Conservation (phyloP, 2,888 invertebrate species). For the Endotricha flammealis region DNA sequence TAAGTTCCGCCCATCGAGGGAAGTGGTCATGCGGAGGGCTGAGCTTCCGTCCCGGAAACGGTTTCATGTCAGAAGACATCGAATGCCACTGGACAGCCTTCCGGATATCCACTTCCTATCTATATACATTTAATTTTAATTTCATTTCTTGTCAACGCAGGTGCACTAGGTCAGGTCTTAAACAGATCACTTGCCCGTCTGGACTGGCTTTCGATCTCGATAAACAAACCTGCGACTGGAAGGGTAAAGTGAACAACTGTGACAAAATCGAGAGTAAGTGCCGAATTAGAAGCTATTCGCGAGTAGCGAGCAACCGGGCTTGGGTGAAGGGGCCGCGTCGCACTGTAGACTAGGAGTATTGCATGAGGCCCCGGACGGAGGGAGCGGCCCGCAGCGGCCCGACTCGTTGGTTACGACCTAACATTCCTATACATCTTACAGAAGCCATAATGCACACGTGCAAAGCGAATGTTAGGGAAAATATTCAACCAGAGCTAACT, state of each 20-base stretch:
- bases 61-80: slow-evolving; percentile 33
- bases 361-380: slow-evolving; percentile 69
- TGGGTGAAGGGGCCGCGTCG: slow-evolving; percentile 75
- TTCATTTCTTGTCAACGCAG: slow-evolving; percentile 81
- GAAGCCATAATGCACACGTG: background rate
- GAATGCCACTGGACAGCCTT: slow-evolving; percentile 46
- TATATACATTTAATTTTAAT: slow-evolving; percentile 56
- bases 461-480: background rate
- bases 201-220: slow-evolving; percentile 98
- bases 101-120: slow-evolving; percentile 64
- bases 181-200: slow-evolving; percentile 97
- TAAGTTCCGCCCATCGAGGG: slow-evolving; percentile 81
- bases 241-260: slow-evolving; percentile 98
- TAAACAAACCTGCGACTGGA: slow-evolving; percentile 99
- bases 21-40: slow-evolving; percentile 69
- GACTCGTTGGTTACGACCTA: slow-evolving; percentile 50
- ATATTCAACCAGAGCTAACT: too few relatives aligned
- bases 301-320: slow-evolving; percentile 71
- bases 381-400: slow-evolving; percentile 44
- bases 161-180: slow-evolving; percentile 97
- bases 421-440: slow-evolving; percentile 35
- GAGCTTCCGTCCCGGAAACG: slow-evolving; percentile 44
- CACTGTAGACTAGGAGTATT: slow-evolving; percentile 71
- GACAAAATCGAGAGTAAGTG: slow-evolving; percentile 97
- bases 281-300: slow-evolving; percentile 67